Evolutionary conservation across 2,797 vertebrate genomes (phyloP).

Genomic region (Spinus olivaceus): DNA sequence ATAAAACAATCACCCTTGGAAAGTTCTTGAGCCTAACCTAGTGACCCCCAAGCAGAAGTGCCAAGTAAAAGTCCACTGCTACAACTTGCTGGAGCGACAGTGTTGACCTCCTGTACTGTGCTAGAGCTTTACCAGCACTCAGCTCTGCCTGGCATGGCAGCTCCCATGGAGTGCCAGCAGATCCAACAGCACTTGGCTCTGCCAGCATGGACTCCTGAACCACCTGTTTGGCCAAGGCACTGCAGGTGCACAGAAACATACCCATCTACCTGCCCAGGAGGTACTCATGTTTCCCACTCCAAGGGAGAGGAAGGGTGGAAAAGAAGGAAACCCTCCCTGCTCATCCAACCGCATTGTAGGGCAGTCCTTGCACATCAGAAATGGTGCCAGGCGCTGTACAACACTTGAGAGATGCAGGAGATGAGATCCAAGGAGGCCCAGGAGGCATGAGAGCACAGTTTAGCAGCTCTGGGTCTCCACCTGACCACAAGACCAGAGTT

Average conservation of each 20-base stretch:
- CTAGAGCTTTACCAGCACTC: not conserved
- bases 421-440: not conserved
- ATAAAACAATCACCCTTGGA: not conserved
- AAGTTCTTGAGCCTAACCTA: not conserved
- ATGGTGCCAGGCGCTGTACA: not conserved
- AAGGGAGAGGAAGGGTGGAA: not conserved
- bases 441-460: not conserved
- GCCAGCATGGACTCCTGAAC: not conserved
- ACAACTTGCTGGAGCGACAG: not conserved
- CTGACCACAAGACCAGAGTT: not conserved
- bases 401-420: accelerated
- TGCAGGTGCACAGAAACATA: not conserved
- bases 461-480: not conserved
- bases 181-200: not conserved
- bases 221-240: not conserved
- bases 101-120: accelerated
- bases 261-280: not conserved
- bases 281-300: not conserved
- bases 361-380: not conserved
- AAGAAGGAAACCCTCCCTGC: not conserved
- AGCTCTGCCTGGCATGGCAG: not conserved
- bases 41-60: not conserved
- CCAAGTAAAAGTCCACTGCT: not conserved
- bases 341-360: accelerated
- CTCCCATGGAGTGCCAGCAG: accelerated